Conservation (phyloP, 2,113 vertebrate genomes). For the Myxocyprinus asiaticus region DNA sequence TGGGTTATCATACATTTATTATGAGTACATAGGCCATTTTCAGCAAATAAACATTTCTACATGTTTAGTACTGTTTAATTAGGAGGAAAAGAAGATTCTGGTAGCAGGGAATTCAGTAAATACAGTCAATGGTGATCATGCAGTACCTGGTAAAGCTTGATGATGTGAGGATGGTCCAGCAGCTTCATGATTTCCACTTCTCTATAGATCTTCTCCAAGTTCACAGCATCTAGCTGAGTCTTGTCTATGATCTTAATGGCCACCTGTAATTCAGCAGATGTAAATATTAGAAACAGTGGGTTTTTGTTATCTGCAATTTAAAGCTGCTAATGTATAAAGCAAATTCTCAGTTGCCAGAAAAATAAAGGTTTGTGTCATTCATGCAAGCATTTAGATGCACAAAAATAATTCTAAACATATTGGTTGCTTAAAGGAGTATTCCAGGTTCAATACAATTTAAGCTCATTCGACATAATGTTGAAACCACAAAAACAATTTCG, state of each 20-base stretch:
- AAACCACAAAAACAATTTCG: too few relatives aligned
- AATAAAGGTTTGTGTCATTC: neutral
- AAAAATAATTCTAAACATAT: neutral
- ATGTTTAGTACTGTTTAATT: too few relatives aligned
- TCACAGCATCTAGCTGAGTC: slow-evolving; percentile 93
- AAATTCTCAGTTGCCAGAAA: neutral
- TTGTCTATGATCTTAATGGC: slow-evolving; percentile 99
- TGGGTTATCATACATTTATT: too few relatives aligned
- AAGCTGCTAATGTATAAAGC: neutral
- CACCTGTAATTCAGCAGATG: slow-evolving; percentile 76
- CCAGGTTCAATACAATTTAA: too few relatives aligned
- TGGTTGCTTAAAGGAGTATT: too few relatives aligned
- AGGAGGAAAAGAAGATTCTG: too few relatives aligned
- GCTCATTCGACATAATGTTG: too few relatives aligned
- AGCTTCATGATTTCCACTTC: slow-evolving; percentile 99
- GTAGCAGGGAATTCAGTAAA: too few relatives aligned
- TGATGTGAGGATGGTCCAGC: slow-evolving; percentile 95
- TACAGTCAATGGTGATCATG: neutral
- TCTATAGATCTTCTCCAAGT: slow-evolving; percentile 96
- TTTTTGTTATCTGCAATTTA: too few relatives aligned
- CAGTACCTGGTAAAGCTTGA: slow-evolving; percentile 94
- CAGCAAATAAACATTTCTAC: too few relatives aligned
- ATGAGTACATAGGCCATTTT: too few relatives aligned
- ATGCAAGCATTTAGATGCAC: neutral
- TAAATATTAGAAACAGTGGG: too few relatives aligned